Evolutionary conservation across 2,888 invertebrate genomes (phyloP).

Genomic region (Caradrina kadenii): DNA sequence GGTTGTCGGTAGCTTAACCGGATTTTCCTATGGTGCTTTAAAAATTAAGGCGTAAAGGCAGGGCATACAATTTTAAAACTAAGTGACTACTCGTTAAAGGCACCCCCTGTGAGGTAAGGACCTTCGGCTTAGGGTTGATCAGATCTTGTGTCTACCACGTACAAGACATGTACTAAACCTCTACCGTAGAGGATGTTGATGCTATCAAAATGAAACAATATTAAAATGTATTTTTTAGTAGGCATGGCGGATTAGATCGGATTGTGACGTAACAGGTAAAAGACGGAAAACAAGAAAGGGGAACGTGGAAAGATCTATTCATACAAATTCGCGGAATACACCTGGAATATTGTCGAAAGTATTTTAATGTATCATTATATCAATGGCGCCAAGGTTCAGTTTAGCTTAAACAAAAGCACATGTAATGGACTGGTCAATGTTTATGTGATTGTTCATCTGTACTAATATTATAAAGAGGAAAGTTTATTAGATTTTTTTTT

Average conservation of each 20-base stretch:
- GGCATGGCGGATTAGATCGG: background rate
- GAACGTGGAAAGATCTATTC: constrained; percentile 35
- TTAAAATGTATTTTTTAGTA: background rate
- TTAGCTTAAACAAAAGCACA: background rate
- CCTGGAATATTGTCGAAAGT: constrained; percentile 17
- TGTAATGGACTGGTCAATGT: background rate
- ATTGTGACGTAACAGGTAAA: constrained; percentile 18
- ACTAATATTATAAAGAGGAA: background rate
- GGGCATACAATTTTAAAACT: too few relatives aligned
- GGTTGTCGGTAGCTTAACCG: too few relatives aligned
- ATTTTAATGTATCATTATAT: constrained; percentile 14
- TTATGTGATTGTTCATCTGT: background rate
- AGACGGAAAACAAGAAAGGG: constrained; percentile 20
- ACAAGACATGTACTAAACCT: too few relatives aligned
- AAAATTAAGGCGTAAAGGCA: too few relatives aligned
- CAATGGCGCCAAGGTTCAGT: constrained; percentile 23
- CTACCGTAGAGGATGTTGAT: background rate
- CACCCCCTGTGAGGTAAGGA: too few relatives aligned
- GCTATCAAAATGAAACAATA: background rate
- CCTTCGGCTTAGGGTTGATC: too few relatives aligned
- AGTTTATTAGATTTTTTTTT: too few relatives aligned
- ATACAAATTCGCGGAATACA: constrained; percentile 35
- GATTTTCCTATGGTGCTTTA: too few relatives aligned
- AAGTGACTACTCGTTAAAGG: too few relatives aligned
- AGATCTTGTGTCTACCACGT: too few relatives aligned